Percentiles rank a stretch among this genome's conserved stretches.
Conservation (phyloP, 2,113 vertebrate genomes). For the Phocoena phocoena region DNA sequence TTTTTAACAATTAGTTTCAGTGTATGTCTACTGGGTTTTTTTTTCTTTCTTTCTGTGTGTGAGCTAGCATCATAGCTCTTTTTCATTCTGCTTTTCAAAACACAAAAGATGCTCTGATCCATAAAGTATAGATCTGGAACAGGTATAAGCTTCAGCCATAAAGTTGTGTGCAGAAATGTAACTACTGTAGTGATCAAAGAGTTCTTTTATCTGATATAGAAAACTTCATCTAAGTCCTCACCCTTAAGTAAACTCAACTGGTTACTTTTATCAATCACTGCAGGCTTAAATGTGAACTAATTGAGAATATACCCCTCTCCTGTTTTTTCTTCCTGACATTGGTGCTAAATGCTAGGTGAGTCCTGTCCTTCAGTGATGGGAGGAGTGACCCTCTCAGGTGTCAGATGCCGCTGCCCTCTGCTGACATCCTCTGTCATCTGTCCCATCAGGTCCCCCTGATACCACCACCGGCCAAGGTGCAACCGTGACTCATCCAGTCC, state of each 20-base stretch:
- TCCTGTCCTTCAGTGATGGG: neutral
- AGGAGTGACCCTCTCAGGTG: neutral
- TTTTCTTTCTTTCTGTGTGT: neutral
- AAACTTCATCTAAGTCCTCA: neutral
- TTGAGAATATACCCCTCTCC: neutral
- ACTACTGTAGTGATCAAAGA: neutral
- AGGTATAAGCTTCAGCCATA: neutral
- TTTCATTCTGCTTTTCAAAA: neutral
- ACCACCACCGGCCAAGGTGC: no score
- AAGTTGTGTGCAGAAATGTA: neutral
- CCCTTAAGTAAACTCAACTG: neutral
- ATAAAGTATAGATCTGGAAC: neutral
- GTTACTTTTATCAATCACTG: neutral
- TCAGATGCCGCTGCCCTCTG: neutral
- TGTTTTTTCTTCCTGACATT: neutral
- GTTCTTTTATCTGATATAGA: neutral
- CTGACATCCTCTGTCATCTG: neutral
- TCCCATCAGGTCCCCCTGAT: no score
- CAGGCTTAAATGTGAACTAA: neutral
- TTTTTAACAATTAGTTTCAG: neutral
- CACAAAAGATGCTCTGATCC: neutral
- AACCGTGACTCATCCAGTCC: neutral
- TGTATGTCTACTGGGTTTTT: neutral
- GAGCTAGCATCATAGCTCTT: neutral
- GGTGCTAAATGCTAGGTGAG: accelerated